Evolutionary conservation across 2,113 vertebrate species (phyloP).

Genomic region (Phasianus colchicus): DNA sequence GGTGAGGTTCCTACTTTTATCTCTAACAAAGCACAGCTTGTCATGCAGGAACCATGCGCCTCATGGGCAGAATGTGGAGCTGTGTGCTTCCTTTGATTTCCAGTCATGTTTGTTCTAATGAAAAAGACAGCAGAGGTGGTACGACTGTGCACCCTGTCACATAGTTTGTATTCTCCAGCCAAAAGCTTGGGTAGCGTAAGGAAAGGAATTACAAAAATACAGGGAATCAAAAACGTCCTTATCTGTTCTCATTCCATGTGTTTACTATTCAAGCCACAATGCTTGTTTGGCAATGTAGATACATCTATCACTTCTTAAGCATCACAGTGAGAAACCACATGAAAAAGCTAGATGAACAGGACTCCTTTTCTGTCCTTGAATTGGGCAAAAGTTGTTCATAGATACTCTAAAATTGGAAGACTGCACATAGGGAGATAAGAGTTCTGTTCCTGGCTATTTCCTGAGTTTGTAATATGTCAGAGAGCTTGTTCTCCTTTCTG

Average conservation of each 20-base stretch:
- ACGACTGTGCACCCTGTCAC: not conserved
- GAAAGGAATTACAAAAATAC: not conserved
- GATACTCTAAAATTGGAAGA: not conserved
- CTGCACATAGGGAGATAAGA: not conserved
- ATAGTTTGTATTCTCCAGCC: not conserved
- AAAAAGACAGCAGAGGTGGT: rapidly evolving
- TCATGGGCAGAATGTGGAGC: rapidly evolving
- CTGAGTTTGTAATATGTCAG: not conserved
- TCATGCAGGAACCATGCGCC: not conserved
- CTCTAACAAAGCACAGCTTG: too few relatives aligned
- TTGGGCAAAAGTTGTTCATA: not conserved
- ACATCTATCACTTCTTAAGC: too few relatives aligned
- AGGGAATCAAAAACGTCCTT: not conserved
- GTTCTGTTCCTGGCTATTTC: not conserved
- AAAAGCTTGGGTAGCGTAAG: not conserved
- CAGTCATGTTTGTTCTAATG: not conserved
- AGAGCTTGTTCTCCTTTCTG: not conserved
- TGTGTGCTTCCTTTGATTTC: not conserved
- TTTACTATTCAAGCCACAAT: not conserved
- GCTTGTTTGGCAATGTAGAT: not conserved
- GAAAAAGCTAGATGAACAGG: not conserved
- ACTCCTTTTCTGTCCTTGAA: not conserved
- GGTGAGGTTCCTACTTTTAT: slow-evolving; percentile 77
- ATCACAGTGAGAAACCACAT: rapidly evolving
- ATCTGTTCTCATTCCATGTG: not conserved